A percentile compares a stretch with the other conserved stretches of the same genome.
phyloP scores from a whole-genome alignment of 2,888 invertebrate species.

The Phortica magna region DNA sequence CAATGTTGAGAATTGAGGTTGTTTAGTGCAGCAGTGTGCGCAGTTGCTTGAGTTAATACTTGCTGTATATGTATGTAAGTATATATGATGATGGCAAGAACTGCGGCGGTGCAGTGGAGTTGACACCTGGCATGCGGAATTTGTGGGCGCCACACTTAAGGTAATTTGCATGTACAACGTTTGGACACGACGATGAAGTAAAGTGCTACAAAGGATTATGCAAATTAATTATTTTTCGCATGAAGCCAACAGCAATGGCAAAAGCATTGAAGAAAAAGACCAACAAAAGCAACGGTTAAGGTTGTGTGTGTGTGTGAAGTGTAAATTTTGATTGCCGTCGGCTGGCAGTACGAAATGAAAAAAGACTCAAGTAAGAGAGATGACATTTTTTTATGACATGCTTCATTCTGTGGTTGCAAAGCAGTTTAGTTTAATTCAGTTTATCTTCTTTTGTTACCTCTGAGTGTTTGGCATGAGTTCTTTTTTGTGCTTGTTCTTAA shows the following conservation, averaged over 20 bases:
- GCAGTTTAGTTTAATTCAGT: not conserved
- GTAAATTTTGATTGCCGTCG: not conserved
- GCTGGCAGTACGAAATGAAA: not conserved
- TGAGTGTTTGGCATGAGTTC: too few species aligned
- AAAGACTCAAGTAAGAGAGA: not conserved
- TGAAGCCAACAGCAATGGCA: conserved; percentile 40
- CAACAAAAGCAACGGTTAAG: conserved; percentile 18
- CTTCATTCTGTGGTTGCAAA: not conserved
- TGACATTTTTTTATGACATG: not conserved
- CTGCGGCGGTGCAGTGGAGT: not conserved
- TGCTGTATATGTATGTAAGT: not conserved
- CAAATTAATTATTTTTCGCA: conserved; percentile 72
- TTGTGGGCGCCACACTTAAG: conserved; percentile 69
- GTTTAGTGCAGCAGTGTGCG: conserved; percentile 59
- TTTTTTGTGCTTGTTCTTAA: too few species aligned
- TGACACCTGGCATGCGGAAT: conserved; percentile 31
- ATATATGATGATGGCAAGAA: not conserved
- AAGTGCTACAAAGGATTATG: conserved; percentile 73
- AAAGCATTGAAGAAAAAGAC: conserved; percentile 35
- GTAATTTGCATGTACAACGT: conserved; percentile 73
- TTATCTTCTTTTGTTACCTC: not conserved
- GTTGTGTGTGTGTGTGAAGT: not conserved
- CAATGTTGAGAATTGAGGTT: conserved; percentile 66
- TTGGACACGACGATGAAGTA: conserved; percentile 73
- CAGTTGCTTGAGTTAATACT: conserved; percentile 18